Percentiles rank a stretch among this genome's conserved stretches.
phyloP scores from a whole-genome alignment of 2,113 vertebrate species.

The Rhinopomastus cyanomelas region DNA sequence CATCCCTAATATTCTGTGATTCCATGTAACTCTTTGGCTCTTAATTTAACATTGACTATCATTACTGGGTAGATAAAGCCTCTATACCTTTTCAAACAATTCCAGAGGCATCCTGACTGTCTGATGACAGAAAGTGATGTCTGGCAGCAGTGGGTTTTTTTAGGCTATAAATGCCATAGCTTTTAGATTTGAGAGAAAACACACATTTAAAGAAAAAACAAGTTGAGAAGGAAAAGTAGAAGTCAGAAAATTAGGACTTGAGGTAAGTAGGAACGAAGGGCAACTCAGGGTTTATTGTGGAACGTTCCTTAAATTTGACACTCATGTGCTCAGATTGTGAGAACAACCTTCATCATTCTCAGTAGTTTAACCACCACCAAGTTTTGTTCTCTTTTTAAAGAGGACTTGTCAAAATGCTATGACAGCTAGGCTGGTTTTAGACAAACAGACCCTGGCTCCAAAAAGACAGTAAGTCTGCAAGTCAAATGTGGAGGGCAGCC shows the following conservation, averaged over 20 bases:
- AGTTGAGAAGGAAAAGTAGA: not conserved
- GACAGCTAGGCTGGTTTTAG: slow-evolving; percentile 72
- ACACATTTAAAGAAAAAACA: not conserved
- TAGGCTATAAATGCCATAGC: not conserved
- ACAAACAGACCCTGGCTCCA: slow-evolving; percentile 71
- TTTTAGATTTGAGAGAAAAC: not conserved
- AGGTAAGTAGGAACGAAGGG: not conserved
- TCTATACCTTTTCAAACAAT: not conserved
- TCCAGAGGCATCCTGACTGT: not conserved
- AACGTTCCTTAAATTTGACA: not conserved
- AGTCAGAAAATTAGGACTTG: not conserved
- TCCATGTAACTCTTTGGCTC: slow-evolving; percentile 42
- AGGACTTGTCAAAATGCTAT: slow-evolving; percentile 73
- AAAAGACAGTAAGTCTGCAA: slow-evolving; percentile 72
- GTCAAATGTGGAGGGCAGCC: slow-evolving; percentile 76
- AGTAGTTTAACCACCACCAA: slow-evolving; percentile 33
- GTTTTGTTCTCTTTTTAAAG: slow-evolving; percentile 54
- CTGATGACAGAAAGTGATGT: not conserved
- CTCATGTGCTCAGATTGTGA: not conserved
- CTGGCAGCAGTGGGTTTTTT: not conserved
- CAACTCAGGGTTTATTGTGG: not conserved
- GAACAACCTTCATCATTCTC: slow-evolving; percentile 16
- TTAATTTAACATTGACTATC: slow-evolving; percentile 31
- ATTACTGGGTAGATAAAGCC: slow-evolving; percentile 1
- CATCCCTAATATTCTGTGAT: too few species aligned